These are phyloP conservation scores for Psophia crepitans DNA, from an alignment of 2,113 vertebrate genomes.

Conservation along the genomic window DNA sequence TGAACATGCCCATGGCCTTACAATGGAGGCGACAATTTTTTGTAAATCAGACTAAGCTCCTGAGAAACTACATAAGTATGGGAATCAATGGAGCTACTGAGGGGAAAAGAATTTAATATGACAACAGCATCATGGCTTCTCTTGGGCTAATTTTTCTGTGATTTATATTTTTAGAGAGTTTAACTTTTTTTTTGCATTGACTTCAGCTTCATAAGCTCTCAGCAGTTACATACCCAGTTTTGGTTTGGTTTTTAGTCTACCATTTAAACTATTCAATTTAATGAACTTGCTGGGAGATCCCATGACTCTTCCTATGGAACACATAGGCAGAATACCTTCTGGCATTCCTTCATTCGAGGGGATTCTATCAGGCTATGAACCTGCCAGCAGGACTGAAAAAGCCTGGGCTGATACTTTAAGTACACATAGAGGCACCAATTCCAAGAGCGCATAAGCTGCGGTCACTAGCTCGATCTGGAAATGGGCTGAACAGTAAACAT, in stretches of 20 bases:
- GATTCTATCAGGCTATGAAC: neutral
- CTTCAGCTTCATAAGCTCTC: neutral
- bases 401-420: neutral
- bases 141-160: neutral
- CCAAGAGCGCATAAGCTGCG: neutral
- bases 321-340: neutral
- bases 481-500: neutral
- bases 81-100: neutral
- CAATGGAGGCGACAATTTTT: neutral
- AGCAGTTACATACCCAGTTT: neutral
- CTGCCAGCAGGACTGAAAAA: neutral
- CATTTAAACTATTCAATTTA: neutral
- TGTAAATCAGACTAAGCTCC: neutral
- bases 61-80: neutral
- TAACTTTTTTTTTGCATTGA: neutral
- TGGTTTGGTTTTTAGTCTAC: neutral
- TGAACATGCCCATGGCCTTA: neutral
- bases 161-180: neutral
- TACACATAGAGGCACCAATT: neutral
- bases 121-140: neutral
- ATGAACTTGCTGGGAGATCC: neutral
- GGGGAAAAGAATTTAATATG: neutral
- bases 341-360: neutral
- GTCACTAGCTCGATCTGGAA: neutral
- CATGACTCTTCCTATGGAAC: neutral